These are phyloP conservation scores for Mus spretus DNA, from an alignment of 2,797 vertebrate species.

Conservation along the genomic window DNA sequence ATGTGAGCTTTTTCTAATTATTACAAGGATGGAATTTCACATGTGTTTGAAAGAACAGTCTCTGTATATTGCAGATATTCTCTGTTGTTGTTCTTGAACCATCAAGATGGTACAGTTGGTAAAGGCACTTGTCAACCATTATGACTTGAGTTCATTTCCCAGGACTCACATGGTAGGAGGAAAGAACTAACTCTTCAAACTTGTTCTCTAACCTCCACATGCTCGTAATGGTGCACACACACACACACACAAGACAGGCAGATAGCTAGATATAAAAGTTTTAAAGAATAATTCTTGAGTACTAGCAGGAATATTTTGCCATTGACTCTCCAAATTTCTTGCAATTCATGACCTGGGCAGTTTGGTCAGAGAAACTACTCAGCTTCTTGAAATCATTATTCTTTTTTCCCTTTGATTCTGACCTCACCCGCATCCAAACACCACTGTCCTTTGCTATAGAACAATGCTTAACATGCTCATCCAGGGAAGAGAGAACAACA, in stretches of 20 bases:
- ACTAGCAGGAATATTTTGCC: background rate
- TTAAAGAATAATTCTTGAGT: background rate
- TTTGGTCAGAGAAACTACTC: background rate
- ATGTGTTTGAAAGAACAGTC: background rate
- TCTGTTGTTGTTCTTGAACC: background rate
- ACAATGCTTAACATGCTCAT: background rate
- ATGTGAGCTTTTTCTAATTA: background rate
- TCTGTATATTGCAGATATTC: background rate
- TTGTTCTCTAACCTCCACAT: background rate
- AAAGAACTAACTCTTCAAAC: background rate
- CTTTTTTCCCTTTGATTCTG: background rate
- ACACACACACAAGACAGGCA: background rate
- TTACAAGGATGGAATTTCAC: background rate
- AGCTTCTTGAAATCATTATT: background rate
- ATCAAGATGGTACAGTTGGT: background rate
- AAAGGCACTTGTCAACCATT: background rate
- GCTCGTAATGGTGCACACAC: background rate
- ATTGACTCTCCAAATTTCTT: background rate
- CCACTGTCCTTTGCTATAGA: background rate
- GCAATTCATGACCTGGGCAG: rapidly evolving
- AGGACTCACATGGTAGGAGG: background rate
- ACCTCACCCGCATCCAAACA: too few species aligned
- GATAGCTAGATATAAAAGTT: background rate
- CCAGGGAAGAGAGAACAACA: background rate
- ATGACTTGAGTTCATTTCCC: background rate